Evolutionary conservation across 2,797 vertebrate species (phyloP), one percentile per base, ranked within the genome.

Genomic region (Urosaurus nigricauda): DNA sequence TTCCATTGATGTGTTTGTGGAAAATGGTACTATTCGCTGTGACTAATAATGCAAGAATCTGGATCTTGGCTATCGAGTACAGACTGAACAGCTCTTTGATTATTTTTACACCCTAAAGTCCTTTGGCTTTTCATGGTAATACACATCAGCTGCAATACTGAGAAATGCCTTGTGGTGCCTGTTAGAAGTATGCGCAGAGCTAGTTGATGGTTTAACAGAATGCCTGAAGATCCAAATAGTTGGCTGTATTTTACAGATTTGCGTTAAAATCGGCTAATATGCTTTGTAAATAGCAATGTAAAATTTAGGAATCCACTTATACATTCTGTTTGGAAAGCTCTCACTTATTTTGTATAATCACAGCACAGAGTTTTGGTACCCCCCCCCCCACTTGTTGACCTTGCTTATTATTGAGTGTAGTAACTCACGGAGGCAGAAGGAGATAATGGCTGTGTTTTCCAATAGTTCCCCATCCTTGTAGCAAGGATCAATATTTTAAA

Each of bases 371-470:
- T 26, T 84, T 87, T 84, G 35, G 90, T 40, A 35, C 47, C 47
- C 47, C 47, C 47, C 47, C 47, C 47, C 47, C 47, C 95, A 93
- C 87, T 86, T 90, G 65, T 91, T 81, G 81, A 95, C 93, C 93
- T 96, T 96, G 92, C 90, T 95, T 92, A 89, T 89, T 91, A 74
- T 91, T 75, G 84, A 86, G n/a, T 37, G 17, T 91, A 88, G 91
- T 91, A 94, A 93, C 85, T 91, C 92, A 91, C 5, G 87, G 94
- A 91, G 93, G 83, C 0, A 1, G 85, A 92, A 86, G 84, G 65
- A 87, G 87, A 90, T 96, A 94, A 95, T 94, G 86, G 89, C 80
- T 79, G 58, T 56, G 63, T 91, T 95, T 95, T 96, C 93, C 90
- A 91, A 91, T 94, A 40, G 89, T 92, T 93, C 90, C 83, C 88